These are phyloP conservation scores for Sipha maydis DNA, from an alignment of 2,888 invertebrate species.

Conservation along the genomic window DNA sequence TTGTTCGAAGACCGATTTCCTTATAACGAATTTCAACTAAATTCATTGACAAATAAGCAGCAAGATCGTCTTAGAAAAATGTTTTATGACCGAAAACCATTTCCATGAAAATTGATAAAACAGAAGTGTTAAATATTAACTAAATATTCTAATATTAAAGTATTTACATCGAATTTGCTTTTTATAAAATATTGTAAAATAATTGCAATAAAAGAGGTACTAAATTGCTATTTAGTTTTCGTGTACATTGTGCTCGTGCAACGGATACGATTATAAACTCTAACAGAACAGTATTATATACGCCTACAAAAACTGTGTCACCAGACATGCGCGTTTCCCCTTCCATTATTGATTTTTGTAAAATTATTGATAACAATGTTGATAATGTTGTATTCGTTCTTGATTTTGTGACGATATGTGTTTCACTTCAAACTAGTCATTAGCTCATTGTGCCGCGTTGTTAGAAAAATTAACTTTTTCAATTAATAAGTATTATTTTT, in stretches of 20 bases:
- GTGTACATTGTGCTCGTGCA: background rate
- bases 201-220: too few species aligned
- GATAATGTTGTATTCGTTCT: constrained; percentile 14
- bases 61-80: background rate
- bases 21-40: background rate
- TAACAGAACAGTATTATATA: background rate
- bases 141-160: background rate
- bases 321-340: constrained; percentile 36
- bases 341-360: constrained; percentile 52
- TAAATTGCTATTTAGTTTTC: too few species aligned
- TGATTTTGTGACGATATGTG: background rate
- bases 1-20: constrained; percentile 46
- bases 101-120: background rate
- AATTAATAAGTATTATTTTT: background rate
- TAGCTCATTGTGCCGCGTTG: background rate
- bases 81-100: constrained; percentile 1
- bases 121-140: background rate
- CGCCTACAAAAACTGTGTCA: constrained; percentile 43
- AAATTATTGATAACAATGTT: constrained; percentile 40
- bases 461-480: background rate
- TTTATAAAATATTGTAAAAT: too few species aligned
- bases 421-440: background rate
- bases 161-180: background rate
- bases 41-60: background rate
- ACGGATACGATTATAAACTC: background rate